phyloP scores from a whole-genome alignment of 2,113 vertebrate species.

The Plestiodon gilberti region DNA sequence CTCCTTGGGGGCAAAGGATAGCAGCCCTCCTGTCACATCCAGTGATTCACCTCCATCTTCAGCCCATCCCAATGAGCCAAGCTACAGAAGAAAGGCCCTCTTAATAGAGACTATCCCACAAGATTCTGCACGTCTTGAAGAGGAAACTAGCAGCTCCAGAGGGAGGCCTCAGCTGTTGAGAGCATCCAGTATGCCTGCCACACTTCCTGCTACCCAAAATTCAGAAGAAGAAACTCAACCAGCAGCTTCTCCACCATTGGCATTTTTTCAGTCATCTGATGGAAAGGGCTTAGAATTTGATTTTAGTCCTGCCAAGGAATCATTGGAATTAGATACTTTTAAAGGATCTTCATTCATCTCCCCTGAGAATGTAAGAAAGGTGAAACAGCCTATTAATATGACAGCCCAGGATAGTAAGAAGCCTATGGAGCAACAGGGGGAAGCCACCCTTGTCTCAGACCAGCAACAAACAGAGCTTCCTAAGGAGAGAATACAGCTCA shows the following conservation, averaged over 20 bases:
- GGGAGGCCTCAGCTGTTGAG: slow-evolving; percentile 89
- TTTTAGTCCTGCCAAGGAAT: slow-evolving; percentile 65
- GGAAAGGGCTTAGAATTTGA: slow-evolving; percentile 45
- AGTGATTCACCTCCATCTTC: slow-evolving; percentile 48
- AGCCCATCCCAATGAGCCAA: slow-evolving; percentile 58
- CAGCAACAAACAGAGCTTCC: slow-evolving; percentile 74
- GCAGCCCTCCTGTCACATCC: slow-evolving; percentile 65
- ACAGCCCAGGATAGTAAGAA: slow-evolving; percentile 76
- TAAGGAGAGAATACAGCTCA: slow-evolving; percentile 68
- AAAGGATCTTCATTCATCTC: neutral
- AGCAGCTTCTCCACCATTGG: slow-evolving; percentile 21
- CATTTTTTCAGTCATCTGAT: slow-evolving; percentile 18
- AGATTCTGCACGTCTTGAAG: slow-evolving; percentile 54
- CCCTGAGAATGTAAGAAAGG: slow-evolving; percentile 60
- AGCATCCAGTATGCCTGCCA: slow-evolving; percentile 92
- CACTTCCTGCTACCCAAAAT: slow-evolving; percentile 80
- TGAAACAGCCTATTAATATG: slow-evolving; percentile 77
- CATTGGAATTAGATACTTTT: slow-evolving; percentile 37
- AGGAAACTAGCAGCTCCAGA: slow-evolving; percentile 62
- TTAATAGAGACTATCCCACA: slow-evolving; percentile 64
- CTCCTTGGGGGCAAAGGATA: slow-evolving; percentile 81
- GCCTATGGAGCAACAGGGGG: slow-evolving; percentile 69
- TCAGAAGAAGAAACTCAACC: slow-evolving; percentile 62
- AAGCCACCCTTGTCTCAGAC: slow-evolving; percentile 78
- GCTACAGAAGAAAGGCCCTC: slow-evolving; percentile 71